Percentiles rank a stretch among this genome's conserved stretches.
These are phyloP conservation scores for Melieria crassipennis DNA, from an alignment of 2,888 invertebrate species.

Conservation along the genomic window DNA sequence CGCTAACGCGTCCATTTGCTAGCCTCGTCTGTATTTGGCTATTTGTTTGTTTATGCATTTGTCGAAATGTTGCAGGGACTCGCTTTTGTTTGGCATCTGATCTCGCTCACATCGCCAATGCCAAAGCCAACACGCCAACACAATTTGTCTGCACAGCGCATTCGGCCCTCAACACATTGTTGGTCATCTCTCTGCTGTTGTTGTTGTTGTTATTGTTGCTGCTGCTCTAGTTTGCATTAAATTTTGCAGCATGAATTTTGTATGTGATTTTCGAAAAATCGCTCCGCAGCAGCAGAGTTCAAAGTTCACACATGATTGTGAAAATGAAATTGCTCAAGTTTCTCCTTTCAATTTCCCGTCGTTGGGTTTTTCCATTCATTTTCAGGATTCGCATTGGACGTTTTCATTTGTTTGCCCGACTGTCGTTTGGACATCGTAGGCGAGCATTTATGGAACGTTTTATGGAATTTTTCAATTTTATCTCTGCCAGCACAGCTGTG, in stretches of 20 bases:
- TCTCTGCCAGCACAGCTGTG: constrained; percentile 19
- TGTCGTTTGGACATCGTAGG: too few species aligned
- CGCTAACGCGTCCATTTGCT: constrained; percentile 21
- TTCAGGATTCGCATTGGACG: neutral
- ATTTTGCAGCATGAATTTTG: neutral
- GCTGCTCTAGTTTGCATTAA: too few species aligned
- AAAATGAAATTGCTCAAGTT: constrained; percentile 54
- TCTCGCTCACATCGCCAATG: neutral
- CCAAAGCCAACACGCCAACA: too few species aligned
- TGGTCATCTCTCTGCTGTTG: neutral
- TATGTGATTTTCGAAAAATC: constrained; percentile 43
- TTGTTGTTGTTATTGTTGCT: too few species aligned
- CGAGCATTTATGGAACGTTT: neutral
- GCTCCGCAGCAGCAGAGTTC: constrained; percentile 48
- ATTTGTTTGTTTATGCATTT: constrained; percentile 15
- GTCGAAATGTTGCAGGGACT: neutral
- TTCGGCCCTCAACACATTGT: neutral
- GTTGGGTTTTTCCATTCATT: neutral
- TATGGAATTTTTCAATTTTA: constrained; percentile 19
- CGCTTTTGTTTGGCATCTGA: neutral
- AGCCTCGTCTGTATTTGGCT: constrained; percentile 13
- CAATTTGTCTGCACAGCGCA: constrained; percentile 26
- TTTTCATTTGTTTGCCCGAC: neutral
- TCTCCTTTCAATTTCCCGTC: constrained; percentile 14
- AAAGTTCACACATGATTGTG: constrained; percentile 61